A percentile compares a stretch with the other conserved stretches of the same genome.
These are phyloP conservation scores for Eudyptes chrysolophus DNA, from an alignment of 2,113 vertebrate genomes.

Conservation along the genomic window DNA sequence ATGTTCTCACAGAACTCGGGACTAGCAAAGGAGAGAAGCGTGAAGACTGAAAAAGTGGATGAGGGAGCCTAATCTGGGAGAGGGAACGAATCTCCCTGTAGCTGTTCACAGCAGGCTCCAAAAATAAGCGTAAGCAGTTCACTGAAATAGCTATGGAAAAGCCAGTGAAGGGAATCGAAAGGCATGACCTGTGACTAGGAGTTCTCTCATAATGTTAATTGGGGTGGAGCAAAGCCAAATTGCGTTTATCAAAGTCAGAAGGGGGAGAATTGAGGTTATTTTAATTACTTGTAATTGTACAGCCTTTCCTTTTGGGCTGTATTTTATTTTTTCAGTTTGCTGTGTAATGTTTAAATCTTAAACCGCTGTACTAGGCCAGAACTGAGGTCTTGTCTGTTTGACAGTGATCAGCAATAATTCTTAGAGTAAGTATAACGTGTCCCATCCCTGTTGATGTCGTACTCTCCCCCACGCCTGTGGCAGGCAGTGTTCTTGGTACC, in stretches of 20 bases:
- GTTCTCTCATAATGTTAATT: background rate
- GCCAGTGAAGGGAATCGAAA: background rate
- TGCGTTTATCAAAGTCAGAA: background rate
- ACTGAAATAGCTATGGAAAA: fast-evolving
- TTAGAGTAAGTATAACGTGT: no score
- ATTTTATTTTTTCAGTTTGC: background rate
- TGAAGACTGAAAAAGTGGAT: background rate
- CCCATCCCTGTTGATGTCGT: fast-evolving
- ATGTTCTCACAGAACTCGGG: background rate
- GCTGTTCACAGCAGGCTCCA: background rate
- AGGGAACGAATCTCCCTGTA: background rate
- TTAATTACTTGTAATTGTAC: background rate
- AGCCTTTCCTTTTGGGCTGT: background rate
- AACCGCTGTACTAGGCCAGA: background rate
- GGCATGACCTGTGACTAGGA: background rate
- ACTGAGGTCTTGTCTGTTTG: background rate
- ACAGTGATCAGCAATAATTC: no score
- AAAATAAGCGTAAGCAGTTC: fast-evolving
- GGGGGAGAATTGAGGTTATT: background rate
- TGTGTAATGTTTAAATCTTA: background rate
- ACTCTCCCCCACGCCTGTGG: background rate
- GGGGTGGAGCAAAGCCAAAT: background rate
- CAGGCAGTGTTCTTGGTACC: background rate
- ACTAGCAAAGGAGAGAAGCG: no score
- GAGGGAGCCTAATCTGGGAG: no score